Percentiles rank a stretch among this genome's conserved stretches.
Evolutionary conservation across 2,797 vertebrate genomes (phyloP).

Genomic region (Pantherophis alleghaniensis): DNA sequence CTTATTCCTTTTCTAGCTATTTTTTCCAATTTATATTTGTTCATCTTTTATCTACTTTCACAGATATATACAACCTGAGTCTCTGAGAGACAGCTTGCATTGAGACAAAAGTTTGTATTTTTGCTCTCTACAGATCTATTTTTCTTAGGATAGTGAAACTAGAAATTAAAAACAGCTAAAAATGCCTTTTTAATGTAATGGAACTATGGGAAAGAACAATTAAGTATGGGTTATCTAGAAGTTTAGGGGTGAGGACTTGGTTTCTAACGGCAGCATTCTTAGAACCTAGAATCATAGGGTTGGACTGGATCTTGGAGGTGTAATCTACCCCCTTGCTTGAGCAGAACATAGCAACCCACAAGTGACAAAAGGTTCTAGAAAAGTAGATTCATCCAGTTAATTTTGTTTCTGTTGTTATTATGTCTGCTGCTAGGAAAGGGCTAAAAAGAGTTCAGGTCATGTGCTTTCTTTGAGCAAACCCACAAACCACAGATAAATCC

Average conservation of each 20-base stretch:
- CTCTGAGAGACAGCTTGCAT: background rate
- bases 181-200: background rate
- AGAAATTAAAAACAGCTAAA: background rate
- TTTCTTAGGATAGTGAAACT: background rate
- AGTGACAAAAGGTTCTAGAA: background rate
- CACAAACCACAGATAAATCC: background rate
- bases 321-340: background rate
- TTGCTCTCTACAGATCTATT: background rate
- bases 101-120: background rate
- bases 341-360: background rate
- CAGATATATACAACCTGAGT: background rate
- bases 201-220: background rate
- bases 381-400: background rate
- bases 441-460: background rate
- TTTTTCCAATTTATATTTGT: background rate
- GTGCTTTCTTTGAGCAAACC: background rate
- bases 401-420: accelerated
- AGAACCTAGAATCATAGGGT: background rate
- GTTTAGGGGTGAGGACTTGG: background rate
- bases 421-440: accelerated
- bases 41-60: background rate
- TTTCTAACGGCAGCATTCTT: background rate
- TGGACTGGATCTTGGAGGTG: background rate
- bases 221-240: background rate
- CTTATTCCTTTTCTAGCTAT: background rate